Evolutionary conservation across 1,140 invertebrate species (phyloP).

Genomic region (Cotesia chilonis): DNA sequence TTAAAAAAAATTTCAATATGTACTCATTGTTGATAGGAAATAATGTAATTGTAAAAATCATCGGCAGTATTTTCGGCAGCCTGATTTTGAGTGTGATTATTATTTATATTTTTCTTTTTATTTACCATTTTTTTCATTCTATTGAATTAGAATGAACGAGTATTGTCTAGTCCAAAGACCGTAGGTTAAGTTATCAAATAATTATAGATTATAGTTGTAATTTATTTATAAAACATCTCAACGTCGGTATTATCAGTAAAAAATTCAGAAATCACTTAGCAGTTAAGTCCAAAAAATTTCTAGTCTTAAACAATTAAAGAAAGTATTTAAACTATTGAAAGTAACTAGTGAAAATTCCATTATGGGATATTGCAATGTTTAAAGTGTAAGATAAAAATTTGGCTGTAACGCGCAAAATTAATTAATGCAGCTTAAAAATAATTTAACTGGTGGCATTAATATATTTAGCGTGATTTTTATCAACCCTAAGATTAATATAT

Average conservation of each 20-base stretch:
- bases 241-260: background rate
- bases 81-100: slow-evolving; percentile 19
- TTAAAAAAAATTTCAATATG: background rate
- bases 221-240: background rate
- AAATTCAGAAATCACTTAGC: background rate
- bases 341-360: background rate
- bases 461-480: slow-evolving; percentile 21
- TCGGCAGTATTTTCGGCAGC: background rate
- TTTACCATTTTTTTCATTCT: slow-evolving; percentile 54
- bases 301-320: too few relatives aligned
- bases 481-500: background rate
- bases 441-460: slow-evolving; percentile 8
- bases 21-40: background rate
- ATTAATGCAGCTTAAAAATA: background rate
- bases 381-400: slow-evolving; percentile 19
- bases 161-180: slow-evolving; percentile 59
- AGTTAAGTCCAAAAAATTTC: too few relatives aligned
- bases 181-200: slow-evolving; percentile 20
- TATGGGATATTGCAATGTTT: slow-evolving; percentile 14
- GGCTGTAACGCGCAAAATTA: slow-evolving; percentile 26
- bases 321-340: too few relatives aligned
- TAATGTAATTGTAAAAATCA: background rate
- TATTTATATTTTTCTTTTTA: slow-evolving; percentile 45
- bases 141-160: slow-evolving; percentile 53
- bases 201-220: background rate